Evolutionary conservation across 2,797 vertebrate genomes (phyloP).

Genomic region (Brachyrhaphis roseni): DNA sequence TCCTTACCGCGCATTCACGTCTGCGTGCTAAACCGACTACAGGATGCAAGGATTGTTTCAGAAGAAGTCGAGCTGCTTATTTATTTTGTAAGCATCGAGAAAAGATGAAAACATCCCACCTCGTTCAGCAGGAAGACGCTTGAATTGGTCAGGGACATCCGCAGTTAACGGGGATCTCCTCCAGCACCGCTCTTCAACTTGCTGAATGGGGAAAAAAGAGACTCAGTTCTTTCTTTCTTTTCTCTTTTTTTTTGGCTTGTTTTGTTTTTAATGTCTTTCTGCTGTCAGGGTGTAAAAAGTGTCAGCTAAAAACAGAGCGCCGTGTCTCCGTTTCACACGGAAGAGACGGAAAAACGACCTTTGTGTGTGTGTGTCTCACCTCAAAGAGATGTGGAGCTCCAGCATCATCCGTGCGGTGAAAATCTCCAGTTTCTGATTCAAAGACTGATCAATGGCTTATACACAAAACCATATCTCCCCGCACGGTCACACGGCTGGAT

Average conservation of each 20-base stretch:
- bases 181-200: slow-evolving; percentile 57
- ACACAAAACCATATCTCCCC: slow-evolving; percentile 53
- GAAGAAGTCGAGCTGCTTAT: background rate
- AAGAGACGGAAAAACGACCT: background rate
- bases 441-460: slow-evolving; percentile 63
- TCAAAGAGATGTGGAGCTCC: slow-evolving; percentile 28
- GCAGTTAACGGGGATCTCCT: slow-evolving; percentile 51
- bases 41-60: background rate
- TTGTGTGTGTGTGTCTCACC: too few relatives aligned
- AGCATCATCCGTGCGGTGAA: slow-evolving; percentile 33
- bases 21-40: background rate
- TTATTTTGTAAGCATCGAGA: background rate
- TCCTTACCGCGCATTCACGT: slow-evolving; percentile 3
- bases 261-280: slow-evolving; percentile 3
- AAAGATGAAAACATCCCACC: slow-evolving; percentile 64
- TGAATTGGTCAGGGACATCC: slow-evolving; percentile 83
- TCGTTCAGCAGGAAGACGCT: slow-evolving; percentile 83
- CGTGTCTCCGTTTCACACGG: slow-evolving; percentile 31
- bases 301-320: slow-evolving; percentile 21
- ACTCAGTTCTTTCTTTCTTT: slow-evolving; percentile 20
- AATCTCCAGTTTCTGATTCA: slow-evolving; percentile 48
- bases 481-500: slow-evolving; percentile 59
- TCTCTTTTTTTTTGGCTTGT: background rate
- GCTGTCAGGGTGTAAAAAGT: background rate
- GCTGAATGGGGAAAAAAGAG: background rate